Conservation (phyloP, 2,888 invertebrate species). For the Cosmorhoe ocellata region DNA sequence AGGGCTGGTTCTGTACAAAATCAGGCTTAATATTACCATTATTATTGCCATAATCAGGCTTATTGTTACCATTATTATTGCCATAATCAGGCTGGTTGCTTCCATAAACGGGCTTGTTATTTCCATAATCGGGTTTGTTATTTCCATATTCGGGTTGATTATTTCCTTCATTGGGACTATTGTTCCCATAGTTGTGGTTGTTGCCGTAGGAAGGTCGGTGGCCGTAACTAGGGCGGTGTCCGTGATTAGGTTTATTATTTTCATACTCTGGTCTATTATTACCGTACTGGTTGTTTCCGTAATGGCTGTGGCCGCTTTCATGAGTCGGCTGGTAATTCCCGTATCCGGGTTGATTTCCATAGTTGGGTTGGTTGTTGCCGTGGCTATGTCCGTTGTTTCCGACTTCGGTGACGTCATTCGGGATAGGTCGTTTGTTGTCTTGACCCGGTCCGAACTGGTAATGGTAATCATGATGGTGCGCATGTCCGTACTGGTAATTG, state of each 20-base stretch:
- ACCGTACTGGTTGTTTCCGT: constrained; percentile 16
- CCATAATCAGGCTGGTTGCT: constrained; percentile 14
- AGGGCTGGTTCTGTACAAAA: constrained; percentile 19
- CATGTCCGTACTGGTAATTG: constrained; percentile 34
- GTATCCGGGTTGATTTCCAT: constrained; percentile 8
- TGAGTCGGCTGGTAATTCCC: constrained; percentile 13
- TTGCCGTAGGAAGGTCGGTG: constrained; percentile 1
- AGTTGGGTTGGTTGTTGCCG: constrained; percentile 15
- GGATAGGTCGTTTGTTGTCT: constrained; percentile 1
- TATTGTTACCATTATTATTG: constrained; percentile 10
- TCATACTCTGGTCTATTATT: constrained; percentile 5
- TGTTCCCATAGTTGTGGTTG: constrained; percentile 17
- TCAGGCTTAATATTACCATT: constrained; percentile 20
- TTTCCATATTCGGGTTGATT: not conserved
- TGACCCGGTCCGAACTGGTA: constrained; percentile 29
- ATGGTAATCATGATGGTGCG: constrained; percentile 33
- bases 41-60: constrained; percentile 14
- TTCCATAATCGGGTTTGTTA: constrained; percentile 18
- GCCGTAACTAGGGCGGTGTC: constrained; percentile 2
- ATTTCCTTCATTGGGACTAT: constrained; percentile 15
- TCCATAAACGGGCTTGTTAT: constrained; percentile 12
- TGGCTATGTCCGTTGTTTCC: constrained; percentile 6
- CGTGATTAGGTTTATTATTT: constrained; percentile 2
- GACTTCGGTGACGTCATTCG: not conserved
- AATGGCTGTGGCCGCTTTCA: constrained; percentile 13